A percentile compares a stretch with the other conserved stretches of the same genome.
phyloP scores from a whole-genome alignment of 2,888 invertebrate genomes.

The Arge pagana region DNA sequence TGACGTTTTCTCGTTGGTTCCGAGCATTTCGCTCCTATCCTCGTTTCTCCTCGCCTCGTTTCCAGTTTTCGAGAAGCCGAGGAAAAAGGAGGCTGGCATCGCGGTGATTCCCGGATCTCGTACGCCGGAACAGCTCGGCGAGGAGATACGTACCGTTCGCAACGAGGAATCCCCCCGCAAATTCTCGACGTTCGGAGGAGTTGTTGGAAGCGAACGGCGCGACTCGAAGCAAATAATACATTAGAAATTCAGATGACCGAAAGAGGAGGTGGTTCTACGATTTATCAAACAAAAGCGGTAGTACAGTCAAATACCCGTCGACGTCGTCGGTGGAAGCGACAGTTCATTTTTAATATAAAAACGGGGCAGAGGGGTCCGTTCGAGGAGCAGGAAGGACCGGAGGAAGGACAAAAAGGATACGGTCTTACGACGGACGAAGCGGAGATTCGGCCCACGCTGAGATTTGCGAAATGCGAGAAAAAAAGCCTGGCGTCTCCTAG shows the following conservation, averaged over 20 bases:
- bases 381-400: slow-evolving; percentile 1
- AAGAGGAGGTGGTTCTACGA: slow-evolving; percentile 48
- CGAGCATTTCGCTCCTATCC: no score
- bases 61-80: no score
- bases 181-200: slow-evolving; percentile 13
- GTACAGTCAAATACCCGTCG: slow-evolving; percentile 56
- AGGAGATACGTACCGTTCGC: neutral
- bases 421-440: slow-evolving; percentile 3
- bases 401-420: slow-evolving; percentile 22
- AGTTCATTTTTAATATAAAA: slow-evolving; percentile 60
- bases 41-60: no score
- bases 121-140: neutral
- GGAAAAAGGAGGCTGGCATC: neutral
- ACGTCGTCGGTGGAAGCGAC: slow-evolving; percentile 56
- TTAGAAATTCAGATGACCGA: slow-evolving; percentile 59
- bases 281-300: slow-evolving; percentile 54
- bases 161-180: slow-evolving; percentile 13
- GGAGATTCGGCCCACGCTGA: neutral
- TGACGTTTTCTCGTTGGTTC: no score
- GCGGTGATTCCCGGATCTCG: slow-evolving; percentile 15
- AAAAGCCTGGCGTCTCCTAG: neutral
- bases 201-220: slow-evolving; percentile 34
- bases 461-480: slow-evolving; percentile 14
- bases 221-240: slow-evolving; percentile 49
- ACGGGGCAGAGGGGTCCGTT: slow-evolving; percentile 39